Evolutionary conservation across 2,797 vertebrate species (phyloP), one percentile per base, ranked within the genome.

Genomic region (Lutjanus campechanus): DNA sequence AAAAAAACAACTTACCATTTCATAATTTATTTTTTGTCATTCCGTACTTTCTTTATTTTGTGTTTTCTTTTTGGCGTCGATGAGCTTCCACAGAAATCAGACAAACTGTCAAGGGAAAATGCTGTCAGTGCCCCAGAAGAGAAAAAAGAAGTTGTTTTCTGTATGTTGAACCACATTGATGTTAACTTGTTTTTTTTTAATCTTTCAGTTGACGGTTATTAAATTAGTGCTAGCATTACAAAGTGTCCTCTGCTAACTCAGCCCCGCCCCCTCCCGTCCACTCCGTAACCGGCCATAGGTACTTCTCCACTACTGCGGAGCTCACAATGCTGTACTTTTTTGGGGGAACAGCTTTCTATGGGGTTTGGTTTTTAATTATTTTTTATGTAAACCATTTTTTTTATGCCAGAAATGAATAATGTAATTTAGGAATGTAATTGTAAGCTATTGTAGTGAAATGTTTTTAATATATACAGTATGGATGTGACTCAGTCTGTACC

Each of bases 391-490:
- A 75, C 54, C 61, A 13, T 88, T 83, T 80, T 91, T 91, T 91
- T 91, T 73, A 93, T 91, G 89, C 85, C 85, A 91, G 83, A 85
- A 89, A 93, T 94, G 91, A 93, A 92, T 90, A 87, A 82, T 92
- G 62, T 95, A 94, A 95, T 94, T 88, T 95, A 95, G 94, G 91
- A 96, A 93, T 97, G 95, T 95, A 95, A 93, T 92, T 95, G 88
- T 91, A 94, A 94, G 95, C 94, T 85, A 95, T 94, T 96, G 96
- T 96, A 96, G 95, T 95, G 76, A 96, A 95, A 95, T 95, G 91
- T 95, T 94, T 88, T 86, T 95, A 95, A 95, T 95, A 95, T 96
- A 95, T 95, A 92, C 88, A 86, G 69, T 87, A 62, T 94, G 86
- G 95, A 92, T 91, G 93, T 89, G 91, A 82, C 72, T 80, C 83